Evolutionary conservation across 2,113 vertebrate species (phyloP), one percentile per base, ranked within the genome.

Genomic region (Seriola rivoliana): DNA sequence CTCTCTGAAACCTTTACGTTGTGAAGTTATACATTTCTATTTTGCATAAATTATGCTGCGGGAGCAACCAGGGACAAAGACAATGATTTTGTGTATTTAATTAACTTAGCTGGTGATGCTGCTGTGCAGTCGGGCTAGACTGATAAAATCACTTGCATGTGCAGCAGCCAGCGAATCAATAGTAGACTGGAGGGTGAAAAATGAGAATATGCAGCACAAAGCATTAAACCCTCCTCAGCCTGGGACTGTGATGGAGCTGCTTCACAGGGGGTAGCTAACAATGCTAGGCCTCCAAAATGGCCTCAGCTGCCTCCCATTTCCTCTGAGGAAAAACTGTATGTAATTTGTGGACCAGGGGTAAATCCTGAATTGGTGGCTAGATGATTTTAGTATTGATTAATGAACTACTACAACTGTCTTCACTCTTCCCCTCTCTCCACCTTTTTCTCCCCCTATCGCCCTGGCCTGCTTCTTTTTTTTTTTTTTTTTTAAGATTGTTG

Each of bases 341-440:
- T 81, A 55, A 68, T 80, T 72, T 73, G 36, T 75, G 40, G 67
- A 72, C 34, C 21, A 14, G 50, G 48, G 59, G 62, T 83, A 71
- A 83, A 81, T 60, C 71, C 71, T 52, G 58, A 90, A 88, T 89
- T 81, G 82, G 59, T 46, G 48, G 58, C 17, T 36, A 12, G 81
- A 72, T 85, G 76, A 80, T 91, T 89, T 89, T 84, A 73, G 78
- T 85, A 71, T 82, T 85, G 84, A 84, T 82, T 85, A 82, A 90
- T 90, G 80, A 86, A 89, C 60, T 86, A 5, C 67, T 23, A n/a
- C 59, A 2, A 29, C 29, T 29, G 70, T 67, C 71, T 80, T 54
- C 68, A 81, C 68, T 81, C 67, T 46, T 73, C 68, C 59, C 12
- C 10, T 38, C 40, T 42, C 10, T 10, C 9, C 62, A 75, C 75